Evolutionary conservation across 2,797 vertebrate species (phyloP), one percentile per base, ranked within the genome.

Genomic region (Margarornis squamiger): DNA sequence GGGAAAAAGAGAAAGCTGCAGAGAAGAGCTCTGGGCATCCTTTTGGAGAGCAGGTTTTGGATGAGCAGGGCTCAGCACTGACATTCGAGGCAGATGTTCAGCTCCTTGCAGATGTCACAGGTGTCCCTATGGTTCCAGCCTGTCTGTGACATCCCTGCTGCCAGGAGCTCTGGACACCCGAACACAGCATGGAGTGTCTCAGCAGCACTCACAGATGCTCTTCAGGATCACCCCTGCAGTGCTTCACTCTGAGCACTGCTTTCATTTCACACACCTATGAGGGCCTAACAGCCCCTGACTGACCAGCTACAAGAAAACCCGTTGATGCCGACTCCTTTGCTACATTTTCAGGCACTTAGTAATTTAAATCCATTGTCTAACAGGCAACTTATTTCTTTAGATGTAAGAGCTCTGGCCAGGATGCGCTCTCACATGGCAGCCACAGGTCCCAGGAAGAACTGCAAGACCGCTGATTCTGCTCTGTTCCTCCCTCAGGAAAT

Each of bases 331-430:
- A 85, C 72, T 77, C 57, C 58, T 29, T 88, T 27, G 19, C 62
- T 34, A 61, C 34, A 43, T 59, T 81, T 74, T 78, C 66, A 94
- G 92, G 94, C 83, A 95, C 91, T 93, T 92, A 74, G 38, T 80
- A 77, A 51, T 90, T 94, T 81, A 80, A 80, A 89, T 70, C 48
- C 45, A 58, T 32, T 92, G 49, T 87, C 74, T 77, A 70, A 71
- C 48, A 87, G 84, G 49, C 58, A 87, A 77, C 22, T 77, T 0
- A n/a, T 68, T 78, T 62, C 57, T 83, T 67, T 10, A 19, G 45
- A 12, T 32, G 30, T n/a, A 23, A 46, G 57, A 87, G 21, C 30
- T 55, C n/a, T 1, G 39, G 72, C 62, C 78, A 96, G 58, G 36
- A 17, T 34, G 52, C 32, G 51, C 45, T 46, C 65, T 45, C 59